phyloP scores from a whole-genome alignment of 2,797 vertebrate species.

The Botia kubotai region DNA sequence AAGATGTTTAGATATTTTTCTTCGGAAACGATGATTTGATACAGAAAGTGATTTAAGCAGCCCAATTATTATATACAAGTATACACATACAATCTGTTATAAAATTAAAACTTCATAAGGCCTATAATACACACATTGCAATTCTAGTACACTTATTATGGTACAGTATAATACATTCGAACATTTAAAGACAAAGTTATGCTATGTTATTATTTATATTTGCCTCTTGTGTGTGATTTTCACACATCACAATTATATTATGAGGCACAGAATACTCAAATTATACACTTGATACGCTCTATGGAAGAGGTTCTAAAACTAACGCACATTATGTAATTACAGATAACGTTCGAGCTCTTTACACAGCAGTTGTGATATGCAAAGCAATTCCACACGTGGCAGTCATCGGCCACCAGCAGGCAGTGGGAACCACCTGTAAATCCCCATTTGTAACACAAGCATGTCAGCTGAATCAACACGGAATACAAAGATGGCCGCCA shows the following conservation, averaged over 20 bases:
- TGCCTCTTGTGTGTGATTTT: too few relatives aligned
- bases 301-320: neutral
- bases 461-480: slow-evolving; percentile 76
- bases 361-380: neutral
- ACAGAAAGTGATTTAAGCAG: too few relatives aligned
- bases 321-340: neutral
- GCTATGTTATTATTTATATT: too few relatives aligned
- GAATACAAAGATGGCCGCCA: slow-evolving; percentile 62
- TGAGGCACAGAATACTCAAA: too few relatives aligned
- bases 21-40: too few relatives aligned
- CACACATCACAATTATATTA: too few relatives aligned
- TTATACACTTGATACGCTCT: neutral
- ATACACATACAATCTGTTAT: neutral
- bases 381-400: slow-evolving; percentile 57
- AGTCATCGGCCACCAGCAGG: slow-evolving; percentile 63
- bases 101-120: neutral
- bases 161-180: too few relatives aligned
- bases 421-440: slow-evolving; percentile 65
- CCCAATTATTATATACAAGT: too few relatives aligned
- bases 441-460: slow-evolving; percentile 66
- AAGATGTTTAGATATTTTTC: too few relatives aligned
- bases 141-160: too few relatives aligned
- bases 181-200: too few relatives aligned
- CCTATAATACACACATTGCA: neutral
- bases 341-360: neutral